Base-by-base conservation (phyloP, 1,140 invertebrate species). In the Ceratina australensis region DNA sequence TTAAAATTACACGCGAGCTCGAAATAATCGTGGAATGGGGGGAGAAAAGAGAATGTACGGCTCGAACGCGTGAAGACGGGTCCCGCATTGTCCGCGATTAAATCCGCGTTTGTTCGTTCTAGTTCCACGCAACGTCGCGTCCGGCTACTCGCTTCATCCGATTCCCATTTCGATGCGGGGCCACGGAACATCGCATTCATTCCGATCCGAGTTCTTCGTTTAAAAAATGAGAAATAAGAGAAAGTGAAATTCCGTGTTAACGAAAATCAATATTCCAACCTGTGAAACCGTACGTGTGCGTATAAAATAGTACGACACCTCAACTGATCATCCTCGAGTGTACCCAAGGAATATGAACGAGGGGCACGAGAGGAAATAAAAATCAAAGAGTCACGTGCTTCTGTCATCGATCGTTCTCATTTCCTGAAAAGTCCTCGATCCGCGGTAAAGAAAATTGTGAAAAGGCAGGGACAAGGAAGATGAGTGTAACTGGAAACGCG, bases 71-170 rank as follows among this genome's bases (percentile, higher is more conserved):
- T 16, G 63, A 75, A 54, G 59, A 22, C 3, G 13, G 33, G 33
- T 10, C 1, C 28, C 64, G 54, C 54, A 75, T 76, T 68, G 73
- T 68, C 7, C 47, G 65, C 12, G 16, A 13, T 20, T 22, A 60
- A 60, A 66, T 66, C 18, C 24, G 12, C 47, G 28, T 33, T 16
- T 16, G 52, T 42, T 74, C 50, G 72, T 47, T 66, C 50, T 15
- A 20, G 61, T 5, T 74, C 13, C 56, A 57, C 65, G 65, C 65
- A 52, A 7, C 73, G 54, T 33, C 73, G 72, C 33, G 3, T 59
- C 42, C 22, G 13, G 13, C 59, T 26, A 42, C 49, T n/a, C 22
- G 61, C 8, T 47, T 47, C 18, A 15, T 50, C 24, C 72, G 33
- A 65, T 42, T 42, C 52, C 52, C 52, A n/a, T 59, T 50, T 50